These are phyloP conservation scores for Remorina albescens DNA, from an alignment of 2,797 vertebrate genomes.

Conservation along the genomic window DNA sequence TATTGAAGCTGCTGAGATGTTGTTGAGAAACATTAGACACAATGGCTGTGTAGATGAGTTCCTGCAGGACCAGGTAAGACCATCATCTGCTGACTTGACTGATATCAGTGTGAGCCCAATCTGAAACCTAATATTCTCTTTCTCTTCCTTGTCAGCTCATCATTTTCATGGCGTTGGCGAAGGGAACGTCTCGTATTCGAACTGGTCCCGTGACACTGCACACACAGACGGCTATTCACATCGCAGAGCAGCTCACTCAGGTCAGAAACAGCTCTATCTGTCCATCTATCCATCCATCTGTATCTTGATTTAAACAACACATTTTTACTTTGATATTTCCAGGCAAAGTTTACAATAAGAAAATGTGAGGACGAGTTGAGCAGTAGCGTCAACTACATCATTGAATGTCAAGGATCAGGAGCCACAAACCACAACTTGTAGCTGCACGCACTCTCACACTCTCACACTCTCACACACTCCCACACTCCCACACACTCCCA, in stretches of 20 bases:
- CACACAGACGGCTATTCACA: constrained; percentile 95
- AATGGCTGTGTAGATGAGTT: constrained; percentile 97
- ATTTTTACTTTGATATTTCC: constrained; percentile 47
- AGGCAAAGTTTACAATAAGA: constrained; percentile 94
- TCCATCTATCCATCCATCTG: too few species aligned
- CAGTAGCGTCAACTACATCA: constrained; percentile 86
- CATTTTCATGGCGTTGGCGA: constrained; percentile 96
- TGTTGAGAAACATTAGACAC: constrained; percentile 93
- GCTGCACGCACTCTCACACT: constrained; percentile 16
- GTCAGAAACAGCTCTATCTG: too few species aligned
- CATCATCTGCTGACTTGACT: not conserved
- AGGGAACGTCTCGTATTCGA: constrained; percentile 91
- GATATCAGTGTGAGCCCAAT: constrained; percentile 11
- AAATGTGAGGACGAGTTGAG: constrained; percentile 89
- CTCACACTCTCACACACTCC: not conserved
- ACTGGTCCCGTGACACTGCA: constrained; percentile 94
- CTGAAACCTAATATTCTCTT: constrained; percentile 16
- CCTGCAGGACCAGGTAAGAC: constrained; percentile 94
- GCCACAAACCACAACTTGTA: constrained; percentile 85
- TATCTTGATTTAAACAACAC: too few species aligned
- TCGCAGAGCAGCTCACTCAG: constrained; percentile 93
- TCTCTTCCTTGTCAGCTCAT: constrained; percentile 90
- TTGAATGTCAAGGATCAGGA: constrained; percentile 95
- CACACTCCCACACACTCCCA: not conserved
- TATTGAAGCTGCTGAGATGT: constrained; percentile 94